Conservation (phyloP, 2,797 vertebrate genomes). For the Coregonus sp. region DNA sequence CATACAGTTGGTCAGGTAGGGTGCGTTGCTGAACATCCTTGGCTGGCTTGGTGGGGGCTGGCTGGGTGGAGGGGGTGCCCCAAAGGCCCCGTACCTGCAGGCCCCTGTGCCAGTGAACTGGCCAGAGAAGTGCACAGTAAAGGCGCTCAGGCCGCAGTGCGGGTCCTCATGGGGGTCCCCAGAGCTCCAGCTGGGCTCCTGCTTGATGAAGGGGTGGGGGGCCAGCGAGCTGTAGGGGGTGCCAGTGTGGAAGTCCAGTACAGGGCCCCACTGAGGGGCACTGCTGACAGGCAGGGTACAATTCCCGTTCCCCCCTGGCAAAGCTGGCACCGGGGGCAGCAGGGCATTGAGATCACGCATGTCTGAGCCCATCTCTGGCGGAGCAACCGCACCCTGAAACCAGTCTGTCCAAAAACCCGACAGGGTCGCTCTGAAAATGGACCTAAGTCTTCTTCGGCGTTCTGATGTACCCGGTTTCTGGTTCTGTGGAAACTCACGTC, state of each 20-base stretch:
- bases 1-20: conserved; percentile 93
- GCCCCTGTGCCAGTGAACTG: conserved; percentile 96
- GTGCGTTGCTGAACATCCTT: conserved; percentile 91
- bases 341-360: conserved; percentile 92
- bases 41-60: conserved; percentile 81
- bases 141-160: conserved; percentile 92
- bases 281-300: conserved; percentile 88
- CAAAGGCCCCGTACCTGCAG: conserved; percentile 92
- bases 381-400: conserved; percentile 10
- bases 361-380: conserved; percentile 86
- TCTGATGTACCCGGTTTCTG: not conserved
- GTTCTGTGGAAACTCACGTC: conserved; percentile 50
- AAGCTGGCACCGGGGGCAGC: conserved; percentile 80
- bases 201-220: conserved; percentile 95
- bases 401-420: not conserved
- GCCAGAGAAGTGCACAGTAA: conserved; percentile 96
- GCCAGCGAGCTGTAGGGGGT: conserved; percentile 86
- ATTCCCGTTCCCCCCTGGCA: conserved; percentile 72
- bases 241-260: conserved; percentile 86
- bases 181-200: conserved; percentile 92
- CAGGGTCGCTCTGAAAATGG: not conserved
- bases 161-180: conserved; percentile 84
- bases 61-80: conserved; percentile 79
- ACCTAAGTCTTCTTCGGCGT: not conserved
- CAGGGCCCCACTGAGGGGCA: conserved; percentile 90